Evolutionary conservation across 1,140 invertebrate genomes (phyloP).

Genomic region (Bombus superbus): DNA sequence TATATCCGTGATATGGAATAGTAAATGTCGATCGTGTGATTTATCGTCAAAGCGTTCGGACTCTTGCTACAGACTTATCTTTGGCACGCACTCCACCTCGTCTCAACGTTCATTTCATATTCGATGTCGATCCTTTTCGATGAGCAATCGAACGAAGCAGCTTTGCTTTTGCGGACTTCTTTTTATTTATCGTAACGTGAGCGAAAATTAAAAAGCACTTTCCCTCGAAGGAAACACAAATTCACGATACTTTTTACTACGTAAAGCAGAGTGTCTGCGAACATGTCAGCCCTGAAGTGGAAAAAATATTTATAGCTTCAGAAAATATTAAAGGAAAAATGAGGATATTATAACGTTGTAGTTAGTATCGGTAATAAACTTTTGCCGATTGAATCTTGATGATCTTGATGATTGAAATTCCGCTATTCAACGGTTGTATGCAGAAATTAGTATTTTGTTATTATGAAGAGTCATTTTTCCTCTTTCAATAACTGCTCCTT

Average conservation of each 20-base stretch:
- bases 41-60: constrained; percentile 27
- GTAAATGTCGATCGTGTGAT: constrained; percentile 34
- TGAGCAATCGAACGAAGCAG: background rate
- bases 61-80: constrained; percentile 25
- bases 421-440: too few species aligned
- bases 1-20: constrained; percentile 23
- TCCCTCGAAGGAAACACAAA: background rate
- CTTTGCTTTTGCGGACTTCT: background rate
- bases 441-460: too few species aligned
- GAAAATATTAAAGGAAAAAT: background rate
- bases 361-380: background rate
- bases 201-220: constrained; percentile 10
- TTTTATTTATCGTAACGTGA: background rate
- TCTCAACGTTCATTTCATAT: constrained; percentile 7
- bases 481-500: too few species aligned
- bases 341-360: background rate
- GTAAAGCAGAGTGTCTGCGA: too few species aligned
- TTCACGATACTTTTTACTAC: background rate
- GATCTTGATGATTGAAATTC: background rate
- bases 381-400: background rate
- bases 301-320: background rate
- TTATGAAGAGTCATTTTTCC: too few species aligned
- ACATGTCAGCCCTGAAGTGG: background rate
- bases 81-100: constrained; percentile 12
- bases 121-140: constrained; percentile 16